These are phyloP conservation scores for Intellagama lesueurii DNA, from an alignment of 2,797 vertebrate genomes.

Conservation along the genomic window DNA sequence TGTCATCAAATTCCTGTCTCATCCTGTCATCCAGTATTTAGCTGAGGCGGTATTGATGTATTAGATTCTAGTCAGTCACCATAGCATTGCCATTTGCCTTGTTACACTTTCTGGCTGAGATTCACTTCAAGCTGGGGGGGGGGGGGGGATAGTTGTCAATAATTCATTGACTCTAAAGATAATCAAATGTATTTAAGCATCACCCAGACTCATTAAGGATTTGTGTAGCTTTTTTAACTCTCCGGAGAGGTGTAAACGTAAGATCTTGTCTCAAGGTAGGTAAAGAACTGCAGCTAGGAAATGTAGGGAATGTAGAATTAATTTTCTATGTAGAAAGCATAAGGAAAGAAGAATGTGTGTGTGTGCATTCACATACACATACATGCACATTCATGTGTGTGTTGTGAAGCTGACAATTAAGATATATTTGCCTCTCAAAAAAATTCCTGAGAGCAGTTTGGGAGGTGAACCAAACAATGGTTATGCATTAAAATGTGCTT, in stretches of 20 bases:
- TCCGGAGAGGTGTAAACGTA: conserved; percentile 39
- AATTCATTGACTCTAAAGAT: conserved; percentile 51
- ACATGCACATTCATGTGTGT: not conserved
- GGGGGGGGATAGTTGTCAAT: conserved; percentile 25
- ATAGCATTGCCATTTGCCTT: not conserved
- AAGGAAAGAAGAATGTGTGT: conserved; percentile 41
- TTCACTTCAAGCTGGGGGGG: conserved; percentile 24
- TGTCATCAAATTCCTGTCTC: not conserved
- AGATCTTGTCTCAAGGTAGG: conserved; percentile 39
- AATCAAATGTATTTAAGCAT: conserved; percentile 43
- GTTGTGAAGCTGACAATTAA: conserved; percentile 32
- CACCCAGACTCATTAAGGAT: conserved; percentile 42
- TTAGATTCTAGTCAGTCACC: not conserved
- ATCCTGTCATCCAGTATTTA: not conserved
- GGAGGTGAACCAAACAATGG: conserved; percentile 26
- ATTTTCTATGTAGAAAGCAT: conserved; percentile 31
- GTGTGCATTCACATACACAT: no score
- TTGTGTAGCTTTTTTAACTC: conserved; percentile 32
- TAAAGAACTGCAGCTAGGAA: conserved; percentile 23
- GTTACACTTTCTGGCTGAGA: conserved; percentile 10
- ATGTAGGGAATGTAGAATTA: conserved; percentile 7
- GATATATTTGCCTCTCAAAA: conserved; percentile 1
- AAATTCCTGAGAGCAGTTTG: not conserved
- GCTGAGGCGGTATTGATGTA: not conserved
- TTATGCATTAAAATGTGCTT: not conserved